Base-by-base conservation (phyloP, 2,113 vertebrate species). In the Zosterops borbonicus region DNA sequence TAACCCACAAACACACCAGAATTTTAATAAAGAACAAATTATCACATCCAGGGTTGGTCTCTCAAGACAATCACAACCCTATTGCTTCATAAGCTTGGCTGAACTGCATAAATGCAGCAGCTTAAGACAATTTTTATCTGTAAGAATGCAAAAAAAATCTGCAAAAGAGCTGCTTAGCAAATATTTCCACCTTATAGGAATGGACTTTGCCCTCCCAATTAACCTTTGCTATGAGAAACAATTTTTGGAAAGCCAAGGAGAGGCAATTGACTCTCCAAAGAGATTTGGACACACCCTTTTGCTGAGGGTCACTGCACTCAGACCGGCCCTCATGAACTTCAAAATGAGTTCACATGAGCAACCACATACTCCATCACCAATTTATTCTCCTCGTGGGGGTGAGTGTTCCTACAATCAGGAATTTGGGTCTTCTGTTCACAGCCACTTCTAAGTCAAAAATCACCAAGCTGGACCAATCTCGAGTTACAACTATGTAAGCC, bases 391-490 rank as follows among this genome's bases (percentile, higher is more conserved):
- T 82, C 19, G 0, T 9, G 31, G 13, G 41, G 65, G 47, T 74
- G 73, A 53, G 59, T 16, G 23, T 24, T 94, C 69, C 86, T 50
- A 21, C 53, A 41, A 6, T 39, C 68, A 86, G 37, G 59, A 84
- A 92, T 73, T 69, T 50, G 42, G 24, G 42, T 83, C 64, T 73
- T 86, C 85, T 62, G 75, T 49, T 79, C 77, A 83, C 44, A 84
- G 74, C 70, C 80, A 92, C 88, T 91, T 91, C 53, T 52, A 83
- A 90, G 69, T 35, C 69, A 56, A 92, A 78, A 93, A 81, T 94
- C 83, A 68, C 63, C 86, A 89, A 18, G 81, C 77, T 74, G 88
- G 60, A 85, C 75, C 49, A 75, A 35, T 49, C 87, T 92, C 59
- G 4, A 90, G n/a, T 87, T 64, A 79, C 56, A 95, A 28, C 65